Conservation (phyloP, 2,888 invertebrate genomes). For the Allacma fusca region DNA sequence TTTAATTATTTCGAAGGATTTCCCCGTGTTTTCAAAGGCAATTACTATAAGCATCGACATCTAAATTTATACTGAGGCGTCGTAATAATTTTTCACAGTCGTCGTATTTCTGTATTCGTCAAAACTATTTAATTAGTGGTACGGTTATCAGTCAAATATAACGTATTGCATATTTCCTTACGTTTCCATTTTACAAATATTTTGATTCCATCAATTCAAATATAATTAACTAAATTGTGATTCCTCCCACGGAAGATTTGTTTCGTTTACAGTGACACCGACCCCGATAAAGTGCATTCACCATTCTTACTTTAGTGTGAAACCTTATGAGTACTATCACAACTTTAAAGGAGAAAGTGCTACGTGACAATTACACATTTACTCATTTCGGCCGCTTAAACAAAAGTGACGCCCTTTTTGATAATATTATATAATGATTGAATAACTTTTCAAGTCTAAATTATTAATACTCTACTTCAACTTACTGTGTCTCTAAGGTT, state of each 20-base stretch:
- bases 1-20: too few species aligned
- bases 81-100: neutral
- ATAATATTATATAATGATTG: too few species aligned
- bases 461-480: too few species aligned
- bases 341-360: conserved; percentile 15
- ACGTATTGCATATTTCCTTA: conserved; percentile 20
- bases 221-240: neutral
- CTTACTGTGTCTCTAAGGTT: too few species aligned
- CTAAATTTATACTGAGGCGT: neutral
- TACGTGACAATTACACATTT: neutral
- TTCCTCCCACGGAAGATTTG: conserved; percentile 1
- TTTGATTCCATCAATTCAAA: neutral
- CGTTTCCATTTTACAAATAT: neutral
- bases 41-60: neutral
- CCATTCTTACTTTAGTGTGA: neutral
- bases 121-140: conserved; percentile 1
- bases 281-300: neutral
- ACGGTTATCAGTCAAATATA: conserved; percentile 8
- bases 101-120: neutral
- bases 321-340: conserved; percentile 5
- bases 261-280: conserved; percentile 1
- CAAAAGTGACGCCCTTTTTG: too few species aligned
- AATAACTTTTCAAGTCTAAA: too few species aligned
- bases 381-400: neutral
- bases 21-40: neutral